Base-by-base conservation (phyloP, 35 echinoderm and acorn worm genomes). In the Eucidaris tribuloides region DNA sequence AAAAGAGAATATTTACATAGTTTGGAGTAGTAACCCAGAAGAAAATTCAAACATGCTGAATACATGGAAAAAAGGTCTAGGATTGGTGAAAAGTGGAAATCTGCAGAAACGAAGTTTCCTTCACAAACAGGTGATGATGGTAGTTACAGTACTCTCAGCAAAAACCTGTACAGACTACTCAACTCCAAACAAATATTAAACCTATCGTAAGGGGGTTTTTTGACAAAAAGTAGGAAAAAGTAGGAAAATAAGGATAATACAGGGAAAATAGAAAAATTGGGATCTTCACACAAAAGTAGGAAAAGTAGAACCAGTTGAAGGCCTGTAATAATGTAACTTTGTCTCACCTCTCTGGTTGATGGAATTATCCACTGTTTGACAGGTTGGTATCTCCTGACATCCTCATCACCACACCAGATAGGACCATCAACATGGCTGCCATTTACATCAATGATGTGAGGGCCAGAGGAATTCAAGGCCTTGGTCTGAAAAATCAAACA, bases 381-480 rank as follows among this genome's bases (percentile, higher is more conserved):
- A 28, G 13, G 6, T 4, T 9, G 30, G 61, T 1, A 64, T 34
- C 37, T 64, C 11, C 25, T 27, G 22, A 64, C 61, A 64, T 64
- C 61, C 37, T 64, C 61, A 64, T 64, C 29, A 15, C 61, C 61
- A 64, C 61, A 64, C 61, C 61, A 64, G 25, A 64, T 27, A 64
- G 61, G 61, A 17, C 25, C 28, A 9, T 64, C 61, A 32, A 27
- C 61, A 34, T 11, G 37, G 13, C 19, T 34, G 28, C 37, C 19
- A 0, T 27, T 15, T 34, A 64, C 7, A 14, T 64, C 61, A 64
- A 64, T 64, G 61, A 64, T 32, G 29, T 64, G 61, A 2, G 61
- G 24, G 37, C 30, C 5, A 15, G 61, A 3, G 3, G 19, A 34
- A 34, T 34, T 32, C 30, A 27, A 15, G 7, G 22, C 3, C 25